A percentile compares a stretch with the other conserved stretches of the same genome.
Evolutionary conservation across 2,113 vertebrate genomes (phyloP).

Genomic region (Mastomys natalensis): DNA sequence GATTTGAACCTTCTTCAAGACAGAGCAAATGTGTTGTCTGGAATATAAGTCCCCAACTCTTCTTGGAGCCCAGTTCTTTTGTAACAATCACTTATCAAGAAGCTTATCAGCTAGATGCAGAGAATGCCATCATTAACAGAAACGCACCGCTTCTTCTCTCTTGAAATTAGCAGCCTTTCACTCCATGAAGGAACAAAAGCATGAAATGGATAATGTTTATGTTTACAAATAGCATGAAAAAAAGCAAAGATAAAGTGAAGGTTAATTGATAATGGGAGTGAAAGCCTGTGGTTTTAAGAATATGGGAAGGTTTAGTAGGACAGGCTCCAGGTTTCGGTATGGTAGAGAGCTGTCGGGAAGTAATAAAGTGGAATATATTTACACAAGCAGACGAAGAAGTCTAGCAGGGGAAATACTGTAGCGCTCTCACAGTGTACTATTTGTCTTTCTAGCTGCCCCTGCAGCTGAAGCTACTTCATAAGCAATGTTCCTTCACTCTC

Average conservation of each 20-base stretch:
- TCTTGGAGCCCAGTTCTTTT: neutral
- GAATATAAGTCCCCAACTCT: neutral
- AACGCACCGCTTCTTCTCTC: neutral
- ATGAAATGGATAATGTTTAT: neutral
- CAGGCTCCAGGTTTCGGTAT: neutral
- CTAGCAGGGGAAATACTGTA: neutral
- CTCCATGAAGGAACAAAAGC: neutral
- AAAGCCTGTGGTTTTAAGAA: neutral
- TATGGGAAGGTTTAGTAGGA: neutral
- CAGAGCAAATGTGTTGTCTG: neutral
- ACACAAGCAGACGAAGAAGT: neutral
- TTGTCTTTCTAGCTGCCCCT: neutral
- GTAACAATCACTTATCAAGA: neutral
- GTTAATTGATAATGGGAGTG: neutral
- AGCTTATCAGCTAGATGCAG: neutral
- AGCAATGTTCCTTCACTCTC: neutral
- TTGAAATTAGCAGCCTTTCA: neutral
- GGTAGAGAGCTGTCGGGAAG: neutral
- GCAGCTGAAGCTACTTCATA: neutral
- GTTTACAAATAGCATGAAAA: neutral
- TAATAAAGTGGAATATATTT: neutral
- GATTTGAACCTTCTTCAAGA: neutral
- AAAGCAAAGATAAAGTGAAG: neutral
- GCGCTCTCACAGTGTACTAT: neutral
- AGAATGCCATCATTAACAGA: neutral